These are phyloP conservation scores for Pollenia angustigena DNA, from an alignment of 2,888 invertebrate genomes.

Conservation along the genomic window DNA sequence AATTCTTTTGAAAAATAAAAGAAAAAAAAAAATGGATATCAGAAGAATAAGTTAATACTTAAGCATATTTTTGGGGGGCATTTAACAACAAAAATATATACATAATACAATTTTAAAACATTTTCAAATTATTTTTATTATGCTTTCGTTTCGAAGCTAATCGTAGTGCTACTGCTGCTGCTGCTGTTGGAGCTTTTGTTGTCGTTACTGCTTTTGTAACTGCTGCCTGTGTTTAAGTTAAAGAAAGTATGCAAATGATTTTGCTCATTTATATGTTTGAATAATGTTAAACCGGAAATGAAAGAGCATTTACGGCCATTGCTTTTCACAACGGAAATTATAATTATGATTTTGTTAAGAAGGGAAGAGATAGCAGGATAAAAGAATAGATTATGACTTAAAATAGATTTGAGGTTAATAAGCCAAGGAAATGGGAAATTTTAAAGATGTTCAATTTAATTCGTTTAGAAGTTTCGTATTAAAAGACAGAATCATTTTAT, in stretches of 20 bases:
- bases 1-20: not conserved
- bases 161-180: not conserved
- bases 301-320: constrained; percentile 57
- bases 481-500: too few species aligned
- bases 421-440: too few species aligned
- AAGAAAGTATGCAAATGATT: constrained; percentile 41
- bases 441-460: too few species aligned
- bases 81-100: constrained; percentile 9
- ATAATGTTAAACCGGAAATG: constrained; percentile 60
- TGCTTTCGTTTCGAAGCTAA: constrained; percentile 2
- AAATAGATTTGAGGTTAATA: not conserved
- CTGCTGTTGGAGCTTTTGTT: constrained; percentile 22
- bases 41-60: constrained; percentile 30
- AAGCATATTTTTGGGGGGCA: constrained; percentile 13
- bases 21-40: constrained; percentile 10
- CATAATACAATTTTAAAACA: not conserved
- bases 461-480: too few species aligned
- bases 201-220: not conserved
- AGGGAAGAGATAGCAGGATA: not conserved
- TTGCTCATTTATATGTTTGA: constrained; percentile 48
- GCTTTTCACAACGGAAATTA: constrained; percentile 55
- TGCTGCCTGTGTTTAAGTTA: not conserved
- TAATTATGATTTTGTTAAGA: constrained; percentile 33
- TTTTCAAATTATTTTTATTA: not conserved
- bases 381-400: not conserved